Percentiles rank a stretch among this genome's conserved stretches.
Conservation (phyloP, 2,113 vertebrate genomes). For the Elephantulus edwardii region DNA sequence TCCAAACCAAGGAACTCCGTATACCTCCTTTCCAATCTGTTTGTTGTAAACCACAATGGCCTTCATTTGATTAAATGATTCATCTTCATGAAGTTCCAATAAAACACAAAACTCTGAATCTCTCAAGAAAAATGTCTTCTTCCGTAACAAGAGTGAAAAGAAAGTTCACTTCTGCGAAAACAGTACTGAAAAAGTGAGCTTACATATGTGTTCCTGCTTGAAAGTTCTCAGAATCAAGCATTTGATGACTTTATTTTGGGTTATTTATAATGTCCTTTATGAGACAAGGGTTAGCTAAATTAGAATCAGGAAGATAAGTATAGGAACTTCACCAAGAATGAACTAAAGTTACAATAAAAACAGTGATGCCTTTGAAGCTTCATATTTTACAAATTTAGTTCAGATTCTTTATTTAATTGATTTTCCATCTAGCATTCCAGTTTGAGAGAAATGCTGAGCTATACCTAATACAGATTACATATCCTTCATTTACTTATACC, state of each 20-base stretch:
- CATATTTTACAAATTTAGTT: slow-evolving; percentile 33
- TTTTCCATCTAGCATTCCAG: slow-evolving; percentile 57
- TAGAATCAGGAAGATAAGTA: slow-evolving; percentile 29
- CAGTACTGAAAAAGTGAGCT: not conserved
- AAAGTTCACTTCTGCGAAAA: slow-evolving; percentile 13
- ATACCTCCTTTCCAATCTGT: not conserved
- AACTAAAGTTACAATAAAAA: slow-evolving; percentile 55
- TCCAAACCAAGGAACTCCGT: not conserved
- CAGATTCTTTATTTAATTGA: slow-evolving; percentile 55
- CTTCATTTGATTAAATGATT: not conserved
- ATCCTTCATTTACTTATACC: slow-evolving; percentile 58
- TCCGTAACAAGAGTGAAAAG: not conserved
- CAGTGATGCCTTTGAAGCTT: slow-evolving; percentile 30
- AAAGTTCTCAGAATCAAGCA: not conserved
- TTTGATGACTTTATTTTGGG: slow-evolving; percentile 19
- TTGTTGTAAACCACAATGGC: not conserved
- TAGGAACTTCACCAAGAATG: slow-evolving; percentile 2
- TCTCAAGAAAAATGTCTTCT: not conserved
- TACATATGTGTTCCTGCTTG: not conserved
- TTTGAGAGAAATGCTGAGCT: slow-evolving; percentile 38
- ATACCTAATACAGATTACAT: slow-evolving; percentile 46
- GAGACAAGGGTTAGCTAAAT: slow-evolving; percentile 2
- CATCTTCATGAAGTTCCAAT: not conserved
- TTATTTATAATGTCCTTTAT: slow-evolving; percentile 1
- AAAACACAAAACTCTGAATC: not conserved